Base-by-base conservation (phyloP, 2,888 invertebrate species). In the Aphidoletes aphidimyza region DNA sequence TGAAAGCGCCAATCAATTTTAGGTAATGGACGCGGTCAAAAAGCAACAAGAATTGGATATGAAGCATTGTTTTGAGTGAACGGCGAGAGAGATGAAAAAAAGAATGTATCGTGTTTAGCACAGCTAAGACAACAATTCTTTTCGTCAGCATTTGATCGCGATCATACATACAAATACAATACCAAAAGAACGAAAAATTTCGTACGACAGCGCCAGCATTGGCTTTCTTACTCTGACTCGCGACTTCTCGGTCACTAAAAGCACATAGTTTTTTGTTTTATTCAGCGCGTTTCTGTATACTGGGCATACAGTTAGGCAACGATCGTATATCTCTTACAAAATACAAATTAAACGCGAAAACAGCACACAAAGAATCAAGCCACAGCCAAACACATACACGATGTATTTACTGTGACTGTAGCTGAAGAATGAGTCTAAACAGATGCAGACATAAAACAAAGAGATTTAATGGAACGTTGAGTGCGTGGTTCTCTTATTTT, bases 201-300 rank as follows among this genome's bases (percentile, higher is more conserved):
- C n/a, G n/a, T 69, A 69, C 34, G 69, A 69, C 69, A 30, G 69
- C 69, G 69, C 69, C 69, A 69, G 69, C 69, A 14, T 26, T 69
- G 69, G 69, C 30, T 69, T 69, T 69, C n/a, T n/a, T n/a, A n/a
- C n/a, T n/a, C n/a, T n/a, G n/a, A n/a, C n/a, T n/a, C n/a, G n/a
- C n/a, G 69, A 69, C 69, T 26, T n/a, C 69, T 69, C 69, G 69
- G 69, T 34, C 69, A 69, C 69, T 54, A n/a, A 54, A n/a, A 54
- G 22, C 54, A 22, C n/a, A 14, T 14, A 30, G n/a, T 54, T 54
- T 54, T 19, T 11, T 47, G 47, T 47, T 39, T 11, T 39, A 11
- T 39, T 54, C 22, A 54, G 69, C 17, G 69, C 26, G 69, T 26
- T 30, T 69, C 69, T 30, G 14, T 69, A 30, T 30, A 30, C 30